A percentile compares a stretch with the other conserved stretches of the same genome.
These are phyloP conservation scores for Bos javanicus DNA, from an alignment of 2,113 vertebrate species.

Conservation along the genomic window DNA sequence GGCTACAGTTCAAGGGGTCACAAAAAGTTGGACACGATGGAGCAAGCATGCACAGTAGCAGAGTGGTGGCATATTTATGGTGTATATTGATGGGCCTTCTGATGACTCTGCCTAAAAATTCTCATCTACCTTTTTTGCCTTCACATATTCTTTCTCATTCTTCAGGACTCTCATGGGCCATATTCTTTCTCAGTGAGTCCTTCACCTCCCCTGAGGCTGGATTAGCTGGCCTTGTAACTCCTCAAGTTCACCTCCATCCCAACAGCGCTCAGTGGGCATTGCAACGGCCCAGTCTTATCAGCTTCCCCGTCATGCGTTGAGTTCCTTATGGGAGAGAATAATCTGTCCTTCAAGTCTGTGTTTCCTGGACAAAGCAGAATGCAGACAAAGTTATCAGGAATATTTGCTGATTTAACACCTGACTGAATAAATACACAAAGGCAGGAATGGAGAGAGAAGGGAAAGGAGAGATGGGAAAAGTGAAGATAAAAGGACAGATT, in stretches of 20 bases:
- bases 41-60: not conserved
- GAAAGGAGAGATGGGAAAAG: not conserved
- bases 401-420: not conserved
- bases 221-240: not conserved
- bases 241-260: not conserved
- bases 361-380: not conserved
- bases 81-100: not conserved
- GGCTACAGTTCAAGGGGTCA: not conserved
- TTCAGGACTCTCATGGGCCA: not conserved
- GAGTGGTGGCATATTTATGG: fast-evolving
- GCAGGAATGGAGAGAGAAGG: not conserved
- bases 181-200: not conserved
- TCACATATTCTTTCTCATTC: not conserved
- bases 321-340: not conserved
- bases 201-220: not conserved
- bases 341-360: not conserved
- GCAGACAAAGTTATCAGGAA: not conserved
- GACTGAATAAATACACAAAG: not conserved
- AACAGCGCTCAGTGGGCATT: fast-evolving
- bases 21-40: not conserved
- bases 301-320: not conserved
- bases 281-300: not conserved
- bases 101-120: not conserved
- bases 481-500: not conserved
- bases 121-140: not conserved